Evolutionary conservation across 2,797 vertebrate species (phyloP).

Genomic region (Sibirionetta formosa): DNA sequence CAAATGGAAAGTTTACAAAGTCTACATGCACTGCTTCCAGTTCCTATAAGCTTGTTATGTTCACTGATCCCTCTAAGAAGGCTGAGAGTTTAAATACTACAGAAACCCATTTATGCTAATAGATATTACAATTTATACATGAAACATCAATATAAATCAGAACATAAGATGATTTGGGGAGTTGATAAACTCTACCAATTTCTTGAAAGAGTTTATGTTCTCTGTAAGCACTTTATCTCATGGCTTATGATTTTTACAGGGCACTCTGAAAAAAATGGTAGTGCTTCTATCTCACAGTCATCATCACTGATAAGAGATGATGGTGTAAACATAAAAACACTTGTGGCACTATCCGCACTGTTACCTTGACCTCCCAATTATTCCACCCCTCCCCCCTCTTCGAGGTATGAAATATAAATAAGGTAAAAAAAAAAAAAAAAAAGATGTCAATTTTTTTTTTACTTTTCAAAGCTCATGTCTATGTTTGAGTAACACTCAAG

Average conservation of each 20-base stretch:
- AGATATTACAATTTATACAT: not conserved
- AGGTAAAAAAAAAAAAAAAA: not conserved
- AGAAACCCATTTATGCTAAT: not conserved
- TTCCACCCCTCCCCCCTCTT: not conserved
- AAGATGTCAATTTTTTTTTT: not conserved
- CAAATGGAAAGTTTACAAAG: not conserved
- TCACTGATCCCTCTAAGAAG: not conserved
- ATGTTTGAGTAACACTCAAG: not conserved
- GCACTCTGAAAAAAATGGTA: not conserved
- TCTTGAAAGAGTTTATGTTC: not conserved
- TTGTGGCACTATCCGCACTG: not conserved
- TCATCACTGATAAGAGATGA: not conserved
- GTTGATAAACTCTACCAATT: not conserved
- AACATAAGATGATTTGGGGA: not conserved
- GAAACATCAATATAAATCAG: not conserved
- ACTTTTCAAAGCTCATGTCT: not conserved
- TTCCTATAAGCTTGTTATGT: not conserved
- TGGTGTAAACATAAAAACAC: not conserved
- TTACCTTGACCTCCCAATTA: not conserved
- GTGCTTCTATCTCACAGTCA: not conserved
- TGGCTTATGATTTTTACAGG: not conserved
- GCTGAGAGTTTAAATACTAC: not conserved
- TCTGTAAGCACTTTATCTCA: slow-evolving; percentile 16
- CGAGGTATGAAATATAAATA: not conserved
- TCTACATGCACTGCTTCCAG: not conserved